Base-by-base conservation (phyloP, 1,140 invertebrate species). In the Hyles euphorbiae region DNA sequence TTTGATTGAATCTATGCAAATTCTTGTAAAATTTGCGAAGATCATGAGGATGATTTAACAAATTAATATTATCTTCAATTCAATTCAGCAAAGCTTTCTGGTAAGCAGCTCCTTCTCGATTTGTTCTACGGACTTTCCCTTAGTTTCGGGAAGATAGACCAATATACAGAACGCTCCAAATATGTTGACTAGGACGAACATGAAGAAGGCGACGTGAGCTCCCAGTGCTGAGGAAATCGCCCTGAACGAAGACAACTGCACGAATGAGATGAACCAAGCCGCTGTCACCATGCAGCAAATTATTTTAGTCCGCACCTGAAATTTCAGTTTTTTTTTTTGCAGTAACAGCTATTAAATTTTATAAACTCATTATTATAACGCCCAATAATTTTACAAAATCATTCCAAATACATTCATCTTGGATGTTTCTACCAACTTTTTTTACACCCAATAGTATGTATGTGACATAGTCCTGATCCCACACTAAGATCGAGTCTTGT, bases 231-330 rank as follows among this genome's bases (percentile, higher is more conserved):
- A 71, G 0, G 66, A 65, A 3, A 81, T 47, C 0, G 67, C 63
- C 10, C 64, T 67, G 53, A 73, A 81, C 33, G 67, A 61, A 3
- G 68, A 54, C 0, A 82, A 52, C 32, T 74, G 70, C 0, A 77
- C 50, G 32, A 80, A 81, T 0, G 61, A 60, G 11, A 68, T 58
- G 7, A 76, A 65, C 83, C 83, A 87, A 0, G 71, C 69, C 1
- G 72, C 67, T 3, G 72, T 72, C 0, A 78, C 66, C 9, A 76
- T 59, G 2, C 68, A 43, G 1, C 80, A 78, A 51, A 81, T 70
- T 0, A 83, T 49, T 63, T 84, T 81, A 5, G 81, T 76, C 36
- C 81, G 72, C 34, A 83, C 74, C 83, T 87, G 64, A 32, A 83
- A 79, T 22, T 5, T 56, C 22, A n/a, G n/a, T n/a, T n/a, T n/a